Evolutionary conservation across 2,113 vertebrate genomes (phyloP), one percentile per base, ranked within the genome.

Genomic region (Hyperoodon ampullatus): DNA sequence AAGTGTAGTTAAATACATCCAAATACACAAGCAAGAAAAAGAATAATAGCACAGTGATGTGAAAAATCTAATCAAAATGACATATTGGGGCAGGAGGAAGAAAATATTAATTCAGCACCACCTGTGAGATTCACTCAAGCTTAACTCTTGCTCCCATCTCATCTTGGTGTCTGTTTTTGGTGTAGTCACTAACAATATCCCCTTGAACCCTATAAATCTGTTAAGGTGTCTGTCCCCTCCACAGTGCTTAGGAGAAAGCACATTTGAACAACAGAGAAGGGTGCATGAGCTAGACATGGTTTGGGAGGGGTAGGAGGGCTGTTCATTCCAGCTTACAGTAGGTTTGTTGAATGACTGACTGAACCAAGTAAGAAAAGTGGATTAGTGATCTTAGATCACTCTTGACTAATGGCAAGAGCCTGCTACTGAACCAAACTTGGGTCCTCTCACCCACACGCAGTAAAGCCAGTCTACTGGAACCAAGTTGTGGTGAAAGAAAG

Each of bases 281-380:
- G 7, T 28, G 0, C 8, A 28, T 68, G 71, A 88, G 19, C 6
- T 23, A 81, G 15, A 28, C 2, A 4, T 33, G 66, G 6, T 26
- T 0, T 24, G 33, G 5, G 65, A 63, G 4, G 3, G 0, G 11
- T 63, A 19, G 6, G 16, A 50, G 8, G 3, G 16, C 60, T 13
- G 3, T 4, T 24, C 21, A 53, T 44, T 88, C 3, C 2, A 71
- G 30, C 21, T 82, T 88, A 44, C 6, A 10, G 0, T 44, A 26
- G 4, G 24, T 61, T 74, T 39, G 28, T 61, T 70, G 42, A 94
- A 58, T 14, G 4, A 77, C 78, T 72, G 42, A 82, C 55, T 65
- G 30, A 44, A 65, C 10, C 19, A 66, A 44, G 10, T 39, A 35
- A 21, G 1, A 18, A 58, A 88, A 55, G 14, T 39, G 5, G 15